Conservation (phyloP, 2,797 vertebrate genomes). For the Poeciliopsis turneri region DNA sequence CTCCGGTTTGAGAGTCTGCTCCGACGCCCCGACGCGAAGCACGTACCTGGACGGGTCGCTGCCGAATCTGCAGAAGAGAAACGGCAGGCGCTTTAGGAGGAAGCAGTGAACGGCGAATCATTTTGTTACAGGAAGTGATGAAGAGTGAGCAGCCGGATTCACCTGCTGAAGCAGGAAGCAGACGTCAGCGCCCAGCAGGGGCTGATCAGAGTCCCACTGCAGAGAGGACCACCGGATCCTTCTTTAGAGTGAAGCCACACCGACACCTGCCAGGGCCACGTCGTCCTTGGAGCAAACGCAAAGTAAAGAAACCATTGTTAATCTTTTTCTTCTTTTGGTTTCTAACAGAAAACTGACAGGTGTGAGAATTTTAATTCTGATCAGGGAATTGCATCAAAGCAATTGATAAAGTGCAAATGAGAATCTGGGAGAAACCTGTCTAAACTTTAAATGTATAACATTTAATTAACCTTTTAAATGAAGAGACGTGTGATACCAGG, state of each 20-base stretch:
- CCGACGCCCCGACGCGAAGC: constrained; percentile 86
- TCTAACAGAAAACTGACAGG: background rate
- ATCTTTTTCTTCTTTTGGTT: background rate
- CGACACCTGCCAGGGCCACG: constrained; percentile 93
- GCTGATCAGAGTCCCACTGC: constrained; percentile 89
- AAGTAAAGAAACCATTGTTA: background rate
- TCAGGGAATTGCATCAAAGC: background rate
- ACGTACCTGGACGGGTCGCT: constrained; percentile 81
- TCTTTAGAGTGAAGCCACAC: constrained; percentile 84
- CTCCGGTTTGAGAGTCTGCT: constrained; percentile 82
- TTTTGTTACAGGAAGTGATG: background rate
- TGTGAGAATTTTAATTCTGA: background rate
- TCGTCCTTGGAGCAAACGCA: constrained; percentile 72
- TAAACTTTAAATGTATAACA: background rate
- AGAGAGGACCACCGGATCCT: constrained; percentile 82
- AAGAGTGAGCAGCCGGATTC: background rate
- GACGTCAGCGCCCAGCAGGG: constrained; percentile 92
- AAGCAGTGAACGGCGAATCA: background rate
- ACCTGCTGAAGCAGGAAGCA: constrained; percentile 92
- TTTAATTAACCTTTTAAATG: no score
- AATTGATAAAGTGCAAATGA: no score
- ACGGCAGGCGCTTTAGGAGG: background rate
- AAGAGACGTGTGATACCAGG: no score
- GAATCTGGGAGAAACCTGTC: background rate
- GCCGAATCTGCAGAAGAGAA: constrained; percentile 79